Evolutionary conservation across 2,888 invertebrate species (phyloP).

Genomic region (Drosophila cyrtoloma): DNA sequence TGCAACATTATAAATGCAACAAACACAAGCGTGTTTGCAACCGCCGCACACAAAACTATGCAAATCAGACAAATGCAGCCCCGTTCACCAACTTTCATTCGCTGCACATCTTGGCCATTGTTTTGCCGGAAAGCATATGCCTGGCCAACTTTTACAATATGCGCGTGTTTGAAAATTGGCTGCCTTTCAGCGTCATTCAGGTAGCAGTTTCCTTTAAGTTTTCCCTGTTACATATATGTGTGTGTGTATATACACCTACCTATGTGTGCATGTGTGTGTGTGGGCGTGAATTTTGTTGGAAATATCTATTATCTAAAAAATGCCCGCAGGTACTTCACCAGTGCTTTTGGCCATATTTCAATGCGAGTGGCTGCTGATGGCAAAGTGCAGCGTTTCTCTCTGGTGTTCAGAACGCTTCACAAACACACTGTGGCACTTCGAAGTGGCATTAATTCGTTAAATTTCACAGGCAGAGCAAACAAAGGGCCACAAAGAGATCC

Average conservation of each 20-base stretch:
- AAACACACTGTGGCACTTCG: constrained; percentile 50
- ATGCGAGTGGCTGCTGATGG: constrained; percentile 76
- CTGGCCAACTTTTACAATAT: constrained; percentile 70
- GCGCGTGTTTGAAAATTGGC: constrained; percentile 65
- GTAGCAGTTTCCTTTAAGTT: constrained; percentile 58
- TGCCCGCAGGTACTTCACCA: constrained; percentile 78
- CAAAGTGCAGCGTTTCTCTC: constrained; percentile 54
- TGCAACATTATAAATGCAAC: constrained; percentile 76
- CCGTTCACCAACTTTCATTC: constrained; percentile 9
- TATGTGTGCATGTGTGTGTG: constrained; percentile 23
- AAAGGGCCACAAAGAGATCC: constrained; percentile 32
- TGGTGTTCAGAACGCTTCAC: constrained; percentile 20
- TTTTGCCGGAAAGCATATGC: constrained; percentile 59
- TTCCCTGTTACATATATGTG: constrained; percentile 24
- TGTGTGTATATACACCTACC: constrained; percentile 7
- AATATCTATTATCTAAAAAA: constrained; percentile 80
- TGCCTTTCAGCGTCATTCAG: constrained; percentile 51
- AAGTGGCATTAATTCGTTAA: constrained; percentile 78
- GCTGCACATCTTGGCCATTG: constrained; percentile 49
- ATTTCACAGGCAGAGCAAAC: constrained; percentile 39
- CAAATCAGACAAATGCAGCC: constrained; percentile 66
- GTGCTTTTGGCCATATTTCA: constrained; percentile 74
- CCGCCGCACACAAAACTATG: constrained; percentile 65
- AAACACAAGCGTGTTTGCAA: constrained; percentile 47
- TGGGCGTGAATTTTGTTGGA: constrained; percentile 34